Conservation (phyloP, 2,888 invertebrate species). For the Anorthoa munda region DNA sequence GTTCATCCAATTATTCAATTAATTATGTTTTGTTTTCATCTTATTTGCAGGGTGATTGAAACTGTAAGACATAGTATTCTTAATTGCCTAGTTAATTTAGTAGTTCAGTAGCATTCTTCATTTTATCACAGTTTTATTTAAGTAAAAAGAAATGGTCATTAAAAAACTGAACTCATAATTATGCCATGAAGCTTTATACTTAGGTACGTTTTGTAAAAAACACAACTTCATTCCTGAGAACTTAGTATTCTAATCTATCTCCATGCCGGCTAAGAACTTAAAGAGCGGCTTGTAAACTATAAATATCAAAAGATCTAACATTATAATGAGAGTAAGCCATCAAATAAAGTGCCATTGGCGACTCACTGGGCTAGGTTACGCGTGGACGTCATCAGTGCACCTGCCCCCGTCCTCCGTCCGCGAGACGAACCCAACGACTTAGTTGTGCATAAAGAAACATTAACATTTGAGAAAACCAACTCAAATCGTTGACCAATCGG, state of each 20-base stretch:
- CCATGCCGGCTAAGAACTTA: conserved; percentile 60
- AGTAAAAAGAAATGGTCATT: not conserved
- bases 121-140: not conserved
- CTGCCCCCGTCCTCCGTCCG: conserved; percentile 63
- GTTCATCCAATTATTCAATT: not conserved
- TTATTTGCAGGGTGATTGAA: not conserved
- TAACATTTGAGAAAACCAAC: conserved; percentile 37
- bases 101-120: not conserved
- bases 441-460: conserved; percentile 22
- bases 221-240: conserved; percentile 24
- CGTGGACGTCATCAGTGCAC: conserved; percentile 70
- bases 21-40: not conserved
- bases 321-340: conserved; percentile 73
- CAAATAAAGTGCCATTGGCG: conserved; percentile 75
- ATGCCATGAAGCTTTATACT: not conserved
- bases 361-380: conserved; percentile 68
- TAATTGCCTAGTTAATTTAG: not conserved
- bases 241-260: conserved; percentile 59
- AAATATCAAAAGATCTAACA: conserved; percentile 71
- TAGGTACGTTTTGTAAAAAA: not conserved
- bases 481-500: not conserved
- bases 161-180: conserved; percentile 7
- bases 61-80: too few species aligned
- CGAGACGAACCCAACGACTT: conserved; percentile 40
- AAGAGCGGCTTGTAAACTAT: conserved; percentile 67